phyloP scores from a whole-genome alignment of 2,113 vertebrate genomes.

The Salvelinus fontinalis region DNA sequence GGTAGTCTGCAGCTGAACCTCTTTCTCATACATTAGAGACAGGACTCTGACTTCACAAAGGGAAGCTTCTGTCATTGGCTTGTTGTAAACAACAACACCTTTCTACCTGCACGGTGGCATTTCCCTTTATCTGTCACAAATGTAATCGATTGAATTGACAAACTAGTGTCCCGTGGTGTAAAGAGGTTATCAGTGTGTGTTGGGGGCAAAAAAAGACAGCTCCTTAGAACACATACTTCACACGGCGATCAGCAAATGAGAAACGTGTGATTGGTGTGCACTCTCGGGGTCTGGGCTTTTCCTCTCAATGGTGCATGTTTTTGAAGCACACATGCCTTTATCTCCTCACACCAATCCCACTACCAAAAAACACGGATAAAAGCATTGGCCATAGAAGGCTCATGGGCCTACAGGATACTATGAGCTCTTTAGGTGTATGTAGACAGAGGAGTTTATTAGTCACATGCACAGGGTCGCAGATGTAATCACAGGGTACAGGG shows the following conservation, averaged over 20 bases:
- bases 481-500: too few relatives aligned
- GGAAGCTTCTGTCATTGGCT: background rate
- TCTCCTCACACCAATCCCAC: background rate
- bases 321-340: background rate
- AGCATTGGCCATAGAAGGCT: background rate
- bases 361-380: background rate
- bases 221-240: background rate
- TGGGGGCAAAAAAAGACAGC: too few relatives aligned
- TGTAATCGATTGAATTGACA: background rate
- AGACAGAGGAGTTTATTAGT: too few relatives aligned
- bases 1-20: background rate
- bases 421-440: too few relatives aligned
- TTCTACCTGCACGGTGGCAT: background rate
- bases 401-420: too few relatives aligned
- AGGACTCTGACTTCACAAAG: background rate
- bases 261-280: background rate
- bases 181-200: background rate
- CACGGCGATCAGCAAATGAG: background rate
- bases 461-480: too few relatives aligned
- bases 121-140: background rate
- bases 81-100: background rate
- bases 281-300: background rate
- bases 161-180: background rate
- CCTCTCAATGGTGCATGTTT: too few relatives aligned
- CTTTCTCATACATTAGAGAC: conserved; percentile 1